Evolutionary conservation across 2,797 vertebrate species (phyloP).

Genomic region (Myripristis murdjan): DNA sequence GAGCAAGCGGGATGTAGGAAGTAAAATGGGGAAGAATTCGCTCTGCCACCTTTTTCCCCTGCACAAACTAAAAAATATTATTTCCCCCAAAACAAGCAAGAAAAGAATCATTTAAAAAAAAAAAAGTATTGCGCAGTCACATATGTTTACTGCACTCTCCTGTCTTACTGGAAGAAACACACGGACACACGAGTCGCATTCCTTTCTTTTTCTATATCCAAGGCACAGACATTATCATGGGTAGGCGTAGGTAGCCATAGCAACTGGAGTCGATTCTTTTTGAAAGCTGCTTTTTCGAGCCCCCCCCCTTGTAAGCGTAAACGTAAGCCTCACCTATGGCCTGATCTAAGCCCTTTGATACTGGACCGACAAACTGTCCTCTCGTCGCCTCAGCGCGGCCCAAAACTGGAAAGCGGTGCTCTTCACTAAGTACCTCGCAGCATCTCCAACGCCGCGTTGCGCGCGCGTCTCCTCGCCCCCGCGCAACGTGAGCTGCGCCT

Average conservation of each 20-base stretch:
- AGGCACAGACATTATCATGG: slow-evolving; percentile 87
- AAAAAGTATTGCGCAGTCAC: slow-evolving; percentile 52
- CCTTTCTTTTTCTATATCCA: slow-evolving; percentile 66
- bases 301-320: slow-evolving; percentile 60
- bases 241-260: slow-evolving; percentile 38
- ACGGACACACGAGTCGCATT: slow-evolving; percentile 40
- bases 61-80: slow-evolving; percentile 20
- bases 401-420: slow-evolving; percentile 76
- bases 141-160: slow-evolving; percentile 67
- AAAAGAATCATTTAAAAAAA: slow-evolving; percentile 37
- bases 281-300: slow-evolving; percentile 65
- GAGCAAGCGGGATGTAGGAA: slow-evolving; percentile 71
- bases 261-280: slow-evolving; percentile 49
- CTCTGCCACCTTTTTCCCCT: background rate
- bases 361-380: slow-evolving; percentile 42
- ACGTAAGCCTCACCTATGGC: slow-evolving; percentile 55
- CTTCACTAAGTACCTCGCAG: slow-evolving; percentile 9
- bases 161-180: slow-evolving; percentile 66
- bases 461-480: no score
- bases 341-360: slow-evolving; percentile 61
- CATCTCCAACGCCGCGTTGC: no score
- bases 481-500: no score
- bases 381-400: slow-evolving; percentile 46
- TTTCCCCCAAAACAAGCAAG: slow-evolving; percentile 54
- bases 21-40: slow-evolving; percentile 24